A percentile compares a stretch with the other conserved stretches of the same genome.
Conservation (phyloP, 2,888 invertebrate genomes). For the Dynastes grantii region DNA sequence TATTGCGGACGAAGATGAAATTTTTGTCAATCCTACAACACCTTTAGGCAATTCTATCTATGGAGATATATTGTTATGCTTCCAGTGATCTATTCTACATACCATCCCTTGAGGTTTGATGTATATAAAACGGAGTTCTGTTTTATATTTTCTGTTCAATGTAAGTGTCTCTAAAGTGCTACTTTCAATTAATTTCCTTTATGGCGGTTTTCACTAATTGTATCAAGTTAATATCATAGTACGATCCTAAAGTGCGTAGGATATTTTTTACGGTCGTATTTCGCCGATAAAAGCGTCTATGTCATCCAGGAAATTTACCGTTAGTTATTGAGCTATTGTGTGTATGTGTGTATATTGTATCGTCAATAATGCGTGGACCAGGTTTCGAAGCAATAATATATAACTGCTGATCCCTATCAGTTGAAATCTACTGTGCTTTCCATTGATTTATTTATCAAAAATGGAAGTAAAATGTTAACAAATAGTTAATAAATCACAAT, state of each 20-base stretch:
- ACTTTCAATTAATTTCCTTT: background rate
- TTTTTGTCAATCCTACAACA: slow-evolving; percentile 1
- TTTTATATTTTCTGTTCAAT: background rate
- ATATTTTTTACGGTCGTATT: background rate
- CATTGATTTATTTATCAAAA: slow-evolving; percentile 39
- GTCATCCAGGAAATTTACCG: slow-evolving; percentile 9
- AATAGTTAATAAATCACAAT: slow-evolving; percentile 1
- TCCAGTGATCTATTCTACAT: slow-evolving; percentile 10
- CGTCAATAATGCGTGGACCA: slow-evolving; percentile 19
- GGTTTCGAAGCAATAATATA: slow-evolving; percentile 29
- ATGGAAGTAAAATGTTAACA: slow-evolving; percentile 4
- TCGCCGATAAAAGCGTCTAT: background rate
- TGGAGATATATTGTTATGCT: background rate
- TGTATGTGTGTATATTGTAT: slow-evolving; percentile 7
- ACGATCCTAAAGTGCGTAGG: background rate
- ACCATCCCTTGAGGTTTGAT: background rate
- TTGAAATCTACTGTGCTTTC: slow-evolving; percentile 22
- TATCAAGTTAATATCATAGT: background rate
- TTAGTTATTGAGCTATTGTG: slow-evolving; percentile 13
- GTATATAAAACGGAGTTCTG: background rate
- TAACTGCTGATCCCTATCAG: slow-evolving; percentile 35
- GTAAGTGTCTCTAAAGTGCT: background rate
- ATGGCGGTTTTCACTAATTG: background rate
- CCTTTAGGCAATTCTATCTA: background rate
- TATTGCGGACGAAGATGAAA: background rate